These are phyloP conservation scores for Euglossa dilemma DNA, from an alignment of 1,140 invertebrate species.

Conservation along the genomic window DNA sequence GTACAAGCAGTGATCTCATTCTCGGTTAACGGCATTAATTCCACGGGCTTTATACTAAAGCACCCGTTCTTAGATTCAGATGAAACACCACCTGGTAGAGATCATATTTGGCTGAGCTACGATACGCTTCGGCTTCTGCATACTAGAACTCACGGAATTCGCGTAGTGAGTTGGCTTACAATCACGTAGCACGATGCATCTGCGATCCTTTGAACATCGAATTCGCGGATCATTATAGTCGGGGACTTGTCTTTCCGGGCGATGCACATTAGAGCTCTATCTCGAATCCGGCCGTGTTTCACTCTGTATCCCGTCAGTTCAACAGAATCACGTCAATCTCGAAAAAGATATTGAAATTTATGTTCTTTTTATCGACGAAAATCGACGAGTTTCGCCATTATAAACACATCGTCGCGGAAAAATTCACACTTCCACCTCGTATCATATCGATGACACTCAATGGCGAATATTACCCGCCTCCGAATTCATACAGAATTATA, in stretches of 20 bases:
- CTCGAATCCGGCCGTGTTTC: not conserved
- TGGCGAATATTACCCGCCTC: not conserved
- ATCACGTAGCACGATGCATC: constrained; percentile 5
- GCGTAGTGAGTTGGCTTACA: constrained; percentile 26
- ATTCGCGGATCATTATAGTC: constrained; percentile 48
- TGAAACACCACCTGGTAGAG: not conserved
- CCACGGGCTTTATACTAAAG: not conserved
- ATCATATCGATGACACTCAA: not conserved
- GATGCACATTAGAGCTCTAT: constrained; percentile 46
- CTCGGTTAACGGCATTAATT: not conserved
- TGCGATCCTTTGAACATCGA: constrained; percentile 31
- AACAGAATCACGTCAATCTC: not conserved
- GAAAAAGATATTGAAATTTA: constrained; percentile 19
- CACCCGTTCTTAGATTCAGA: not conserved
- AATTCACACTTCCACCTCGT: not conserved
- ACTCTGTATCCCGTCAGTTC: not conserved
- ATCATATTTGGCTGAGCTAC: constrained; percentile 3
- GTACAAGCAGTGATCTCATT: not conserved
- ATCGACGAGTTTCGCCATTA: constrained; percentile 16
- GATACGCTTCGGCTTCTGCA: not conserved
- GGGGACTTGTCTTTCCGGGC: constrained; percentile 25
- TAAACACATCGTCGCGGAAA: not conserved
- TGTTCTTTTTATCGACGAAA: not conserved
- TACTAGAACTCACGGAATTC: constrained; percentile 26
- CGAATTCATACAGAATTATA: no score